These are phyloP conservation scores for Caenorhabditis becei DNA, from an alignment of 2,888 invertebrate species.

Conservation along the genomic window DNA sequence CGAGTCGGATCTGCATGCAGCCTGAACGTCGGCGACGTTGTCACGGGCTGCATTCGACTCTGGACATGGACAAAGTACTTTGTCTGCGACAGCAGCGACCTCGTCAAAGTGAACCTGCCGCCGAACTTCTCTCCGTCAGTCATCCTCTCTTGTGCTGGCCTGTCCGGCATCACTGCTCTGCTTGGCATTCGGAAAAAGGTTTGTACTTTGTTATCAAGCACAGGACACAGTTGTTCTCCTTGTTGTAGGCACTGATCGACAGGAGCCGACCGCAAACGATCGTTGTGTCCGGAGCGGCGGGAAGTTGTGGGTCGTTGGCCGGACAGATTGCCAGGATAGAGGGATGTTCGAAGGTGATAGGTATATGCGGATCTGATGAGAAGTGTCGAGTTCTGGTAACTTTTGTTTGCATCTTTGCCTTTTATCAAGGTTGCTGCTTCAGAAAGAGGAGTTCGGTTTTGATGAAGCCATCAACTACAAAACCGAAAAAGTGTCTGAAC, in stretches of 20 bases:
- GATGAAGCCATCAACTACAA: conserved; percentile 82
- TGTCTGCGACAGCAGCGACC: conserved; percentile 62
- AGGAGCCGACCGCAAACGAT: conserved; percentile 81
- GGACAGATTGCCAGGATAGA: conserved; percentile 82
- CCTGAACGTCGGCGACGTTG: conserved; percentile 62
- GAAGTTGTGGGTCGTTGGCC: conserved; percentile 82
- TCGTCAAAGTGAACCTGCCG: conserved; percentile 68
- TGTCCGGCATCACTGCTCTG: conserved; percentile 82
- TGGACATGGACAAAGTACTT: conserved; percentile 70
- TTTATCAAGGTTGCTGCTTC: conserved; percentile 20
- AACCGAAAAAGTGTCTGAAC: conserved; percentile 76
- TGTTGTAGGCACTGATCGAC: conserved; percentile 79
- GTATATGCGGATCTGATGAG: conserved; percentile 82
- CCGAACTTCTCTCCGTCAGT: conserved; percentile 72
- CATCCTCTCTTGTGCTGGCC: conserved; percentile 77
- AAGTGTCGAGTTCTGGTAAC: conserved; percentile 82
- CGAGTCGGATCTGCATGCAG: conserved; percentile 38
- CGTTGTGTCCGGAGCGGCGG: conserved; percentile 82
- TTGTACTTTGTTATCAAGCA: conserved; percentile 28
- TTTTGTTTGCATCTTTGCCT: too few species aligned
- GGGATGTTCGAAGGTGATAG: conserved; percentile 82
- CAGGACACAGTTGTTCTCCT: conserved; percentile 1
- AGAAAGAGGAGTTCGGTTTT: conserved; percentile 80
- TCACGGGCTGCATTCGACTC: conserved; percentile 61
- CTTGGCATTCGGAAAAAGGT: conserved; percentile 77